These are phyloP conservation scores for Apotomis turbidana DNA, from an alignment of 2,888 invertebrate genomes.

Conservation along the genomic window DNA sequence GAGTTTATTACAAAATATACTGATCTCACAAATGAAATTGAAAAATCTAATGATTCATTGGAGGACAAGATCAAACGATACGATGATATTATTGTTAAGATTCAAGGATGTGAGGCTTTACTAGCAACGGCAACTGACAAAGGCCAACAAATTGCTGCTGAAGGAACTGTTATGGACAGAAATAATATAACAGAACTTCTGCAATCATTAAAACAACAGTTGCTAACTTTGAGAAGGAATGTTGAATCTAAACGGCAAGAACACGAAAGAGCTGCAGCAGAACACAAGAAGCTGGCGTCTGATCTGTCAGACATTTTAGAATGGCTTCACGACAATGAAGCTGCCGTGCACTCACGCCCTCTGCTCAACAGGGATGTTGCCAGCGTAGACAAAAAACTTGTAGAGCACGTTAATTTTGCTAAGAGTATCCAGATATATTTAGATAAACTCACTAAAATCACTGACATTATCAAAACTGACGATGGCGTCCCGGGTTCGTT, in stretches of 20 bases:
- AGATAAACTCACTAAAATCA: constrained; percentile 87
- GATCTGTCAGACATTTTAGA: constrained; percentile 93
- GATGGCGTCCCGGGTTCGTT: constrained; percentile 91
- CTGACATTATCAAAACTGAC: constrained; percentile 88
- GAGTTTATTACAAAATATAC: constrained; percentile 94
- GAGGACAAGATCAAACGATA: constrained; percentile 95
- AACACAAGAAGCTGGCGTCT: constrained; percentile 92
- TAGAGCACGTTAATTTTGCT: constrained; percentile 88
- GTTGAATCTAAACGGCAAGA: constrained; percentile 94
- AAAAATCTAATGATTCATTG: constrained; percentile 90
- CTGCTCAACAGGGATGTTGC: constrained; percentile 89
- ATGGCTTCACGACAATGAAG: constrained; percentile 92
- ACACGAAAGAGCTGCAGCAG: constrained; percentile 93
- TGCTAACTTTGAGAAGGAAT: constrained; percentile 89
- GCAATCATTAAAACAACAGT: constrained; percentile 93
- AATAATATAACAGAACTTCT: constrained; percentile 94
- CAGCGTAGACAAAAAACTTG: constrained; percentile 92
- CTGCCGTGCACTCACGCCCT: constrained; percentile 91
- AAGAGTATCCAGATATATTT: constrained; percentile 88
- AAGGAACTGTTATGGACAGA: constrained; percentile 93
- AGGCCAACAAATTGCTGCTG: constrained; percentile 95
- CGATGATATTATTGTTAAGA: constrained; percentile 92
- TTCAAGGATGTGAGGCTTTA: constrained; percentile 95
- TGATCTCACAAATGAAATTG: constrained; percentile 92
- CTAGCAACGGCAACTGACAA: constrained; percentile 95